Evolutionary conservation across 2,113 vertebrate genomes (phyloP), one percentile per base, ranked within the genome.

Genomic region (Callionymus lyra): DNA sequence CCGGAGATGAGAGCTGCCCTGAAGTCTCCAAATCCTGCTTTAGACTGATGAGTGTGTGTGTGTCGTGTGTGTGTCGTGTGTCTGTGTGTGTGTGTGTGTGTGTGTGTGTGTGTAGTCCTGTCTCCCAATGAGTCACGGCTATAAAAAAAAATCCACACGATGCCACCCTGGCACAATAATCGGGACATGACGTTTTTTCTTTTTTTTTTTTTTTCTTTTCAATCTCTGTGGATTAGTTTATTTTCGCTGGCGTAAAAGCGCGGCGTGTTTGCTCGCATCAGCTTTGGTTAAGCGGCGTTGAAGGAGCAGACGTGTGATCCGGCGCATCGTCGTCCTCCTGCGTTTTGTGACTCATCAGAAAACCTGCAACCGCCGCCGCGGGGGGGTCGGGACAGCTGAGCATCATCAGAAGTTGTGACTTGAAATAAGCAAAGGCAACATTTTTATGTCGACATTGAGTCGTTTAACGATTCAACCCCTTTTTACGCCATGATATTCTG

Each of bases 151-250:
- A 68, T 68, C 67, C 65, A 65, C 73, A 67, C 51, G 51, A 66
- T 60, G 52, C 53, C 16, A 6, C 54, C 48, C 64, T 71, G 66
- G 67, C 59, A 77, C 49, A 48, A 63, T 73, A 69, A 75, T 63
- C 59, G 50, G 50, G 56, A 74, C 65, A 75, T 66, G 53, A 70
- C 70, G 63, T 67, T 71, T 66, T 53, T 69, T 72, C n/a, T n/a
- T n/a, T n/a, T n/a, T 71, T 66, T 53, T 69, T 72, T 67, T 71
- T 66, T 53, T 69, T 72, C 72, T 60, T 59, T 68, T 68, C 50
- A 70, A 58, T 79, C 72, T 67, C 54, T 0, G 37, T 58, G 70
- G 68, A 76, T 79, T 73, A 71, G 32, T 64, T 69, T 69, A 62
- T 72, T 67, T 74, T 59, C 60, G 72, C 63, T 59, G 47, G 2